A percentile compares a stretch with the other conserved stretches of the same genome.
Conservation (phyloP, 2,797 vertebrate genomes). For the Ataeniobius toweri region DNA sequence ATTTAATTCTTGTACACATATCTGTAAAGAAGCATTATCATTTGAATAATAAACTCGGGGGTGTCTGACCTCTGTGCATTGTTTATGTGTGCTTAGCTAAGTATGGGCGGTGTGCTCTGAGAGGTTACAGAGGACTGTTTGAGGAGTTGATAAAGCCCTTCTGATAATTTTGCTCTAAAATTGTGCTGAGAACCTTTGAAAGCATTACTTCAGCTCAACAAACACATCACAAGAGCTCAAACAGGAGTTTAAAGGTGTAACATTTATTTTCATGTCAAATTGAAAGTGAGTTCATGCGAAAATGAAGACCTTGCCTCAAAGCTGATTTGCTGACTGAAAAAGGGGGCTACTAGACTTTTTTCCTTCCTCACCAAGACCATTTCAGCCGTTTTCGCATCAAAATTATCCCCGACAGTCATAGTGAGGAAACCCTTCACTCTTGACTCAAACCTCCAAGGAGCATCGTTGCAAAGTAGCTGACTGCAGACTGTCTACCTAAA, state of each 20-base stretch:
- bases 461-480: neutral
- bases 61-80: neutral
- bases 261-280: conserved; percentile 1
- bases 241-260: conserved; percentile 4
- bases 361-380: neutral
- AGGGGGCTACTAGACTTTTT: neutral
- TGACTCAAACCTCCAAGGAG: neutral
- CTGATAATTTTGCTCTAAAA: conserved; percentile 59
- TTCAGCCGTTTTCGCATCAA: neutral
- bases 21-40: conserved; percentile 27
- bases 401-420: too few relatives aligned
- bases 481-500: neutral
- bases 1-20: neutral
- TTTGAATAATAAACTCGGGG: conserved; percentile 26
- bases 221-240: conserved; percentile 40
- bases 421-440: neutral
- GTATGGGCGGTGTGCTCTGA: conserved; percentile 31
- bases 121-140: conserved; percentile 56
- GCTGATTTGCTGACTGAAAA: neutral
- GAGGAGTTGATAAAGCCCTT: conserved; percentile 59
- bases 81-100: conserved; percentile 12
- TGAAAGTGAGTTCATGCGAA: neutral
- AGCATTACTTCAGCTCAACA: conserved; percentile 22
- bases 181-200: conserved; percentile 14
- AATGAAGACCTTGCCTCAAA: neutral